Percentiles rank a stretch among this genome's conserved stretches.
Evolutionary conservation across 2,113 vertebrate species (phyloP).

Genomic region (Triplophysa tibetana): DNA sequence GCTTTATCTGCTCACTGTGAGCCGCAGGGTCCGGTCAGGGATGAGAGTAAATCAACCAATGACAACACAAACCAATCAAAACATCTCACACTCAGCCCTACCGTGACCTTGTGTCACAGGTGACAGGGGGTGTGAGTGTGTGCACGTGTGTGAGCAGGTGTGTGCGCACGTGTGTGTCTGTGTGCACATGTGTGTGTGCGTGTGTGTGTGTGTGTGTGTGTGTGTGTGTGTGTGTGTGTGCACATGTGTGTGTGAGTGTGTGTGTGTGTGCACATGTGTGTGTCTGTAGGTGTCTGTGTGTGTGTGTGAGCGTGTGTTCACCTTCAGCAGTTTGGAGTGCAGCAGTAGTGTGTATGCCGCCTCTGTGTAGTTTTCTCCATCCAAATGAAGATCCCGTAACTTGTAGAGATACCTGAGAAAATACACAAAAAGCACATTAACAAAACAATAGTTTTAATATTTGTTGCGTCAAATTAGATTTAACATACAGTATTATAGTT

Average conservation of each 20-base stretch:
- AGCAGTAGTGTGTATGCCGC: slow-evolving; percentile 93
- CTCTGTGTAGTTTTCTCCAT: slow-evolving; percentile 95
- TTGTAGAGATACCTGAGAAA: slow-evolving; percentile 92
- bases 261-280: slow-evolving; percentile 8
- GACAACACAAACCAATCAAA: slow-evolving; percentile 39
- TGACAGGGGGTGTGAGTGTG: not conserved
- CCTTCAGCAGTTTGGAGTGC: slow-evolving; percentile 94
- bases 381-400: slow-evolving; percentile 92
- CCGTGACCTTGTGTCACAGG: slow-evolving; percentile 28
- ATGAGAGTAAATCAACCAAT: slow-evolving; percentile 49
- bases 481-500: not conserved
- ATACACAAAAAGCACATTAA: not conserved
- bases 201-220: slow-evolving; percentile 19
- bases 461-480: not conserved
- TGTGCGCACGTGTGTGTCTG: not conserved
- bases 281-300: too few relatives aligned
- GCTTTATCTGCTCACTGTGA: slow-evolving; percentile 30
- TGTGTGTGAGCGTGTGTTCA: slow-evolving; percentile 54
- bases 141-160: not conserved
- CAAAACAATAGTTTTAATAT: too few relatives aligned
- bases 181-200: slow-evolving; percentile 10
- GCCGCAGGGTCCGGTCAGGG: slow-evolving; percentile 16
- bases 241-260: slow-evolving; percentile 25
- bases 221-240: slow-evolving; percentile 13
- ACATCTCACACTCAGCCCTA: slow-evolving; percentile 25